A percentile compares a stretch with the other conserved stretches of the same genome.
Conservation (phyloP, 2,888 invertebrate genomes). For the Trachelus iudaicus region DNA sequence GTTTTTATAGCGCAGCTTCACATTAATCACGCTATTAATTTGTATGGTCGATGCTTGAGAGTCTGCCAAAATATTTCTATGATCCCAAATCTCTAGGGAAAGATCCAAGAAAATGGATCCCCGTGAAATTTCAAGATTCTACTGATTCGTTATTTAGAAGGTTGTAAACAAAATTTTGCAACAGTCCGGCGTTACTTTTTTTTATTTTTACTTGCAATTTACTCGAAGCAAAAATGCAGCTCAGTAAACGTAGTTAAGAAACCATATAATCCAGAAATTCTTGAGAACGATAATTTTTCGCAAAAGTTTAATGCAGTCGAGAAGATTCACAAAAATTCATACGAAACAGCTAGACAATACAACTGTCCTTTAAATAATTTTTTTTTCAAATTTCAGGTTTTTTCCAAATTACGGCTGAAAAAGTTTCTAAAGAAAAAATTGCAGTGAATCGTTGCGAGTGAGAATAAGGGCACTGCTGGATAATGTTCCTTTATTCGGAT, state of each 20-base stretch:
- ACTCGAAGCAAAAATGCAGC: not conserved
- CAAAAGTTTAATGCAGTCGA: too few species aligned
- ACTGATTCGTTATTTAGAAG: not conserved
- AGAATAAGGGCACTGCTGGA: not conserved
- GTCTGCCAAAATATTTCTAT: not conserved
- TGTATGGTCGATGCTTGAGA: constrained; percentile 11
- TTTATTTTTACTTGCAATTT: not conserved
- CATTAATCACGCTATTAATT: constrained; percentile 44
- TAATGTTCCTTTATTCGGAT: not conserved
- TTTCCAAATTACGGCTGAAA: too few species aligned
- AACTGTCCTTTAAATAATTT: too few species aligned
- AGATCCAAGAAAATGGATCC: not conserved
- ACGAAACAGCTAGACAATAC: too few species aligned
- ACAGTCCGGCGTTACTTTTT: not conserved
- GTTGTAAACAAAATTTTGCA: not conserved
- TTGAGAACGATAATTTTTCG: not conserved
- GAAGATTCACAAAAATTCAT: too few species aligned
- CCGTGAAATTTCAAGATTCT: not conserved
- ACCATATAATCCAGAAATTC: not conserved
- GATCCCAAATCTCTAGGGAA: not conserved
- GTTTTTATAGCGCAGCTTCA: not conserved
- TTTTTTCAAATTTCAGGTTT: too few species aligned
- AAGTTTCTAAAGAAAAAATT: too few species aligned
- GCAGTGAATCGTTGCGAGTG: not conserved
- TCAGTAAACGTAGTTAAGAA: not conserved